These are phyloP conservation scores for Ichneumon xanthorius DNA, from an alignment of 2,888 invertebrate species.

Conservation along the genomic window DNA sequence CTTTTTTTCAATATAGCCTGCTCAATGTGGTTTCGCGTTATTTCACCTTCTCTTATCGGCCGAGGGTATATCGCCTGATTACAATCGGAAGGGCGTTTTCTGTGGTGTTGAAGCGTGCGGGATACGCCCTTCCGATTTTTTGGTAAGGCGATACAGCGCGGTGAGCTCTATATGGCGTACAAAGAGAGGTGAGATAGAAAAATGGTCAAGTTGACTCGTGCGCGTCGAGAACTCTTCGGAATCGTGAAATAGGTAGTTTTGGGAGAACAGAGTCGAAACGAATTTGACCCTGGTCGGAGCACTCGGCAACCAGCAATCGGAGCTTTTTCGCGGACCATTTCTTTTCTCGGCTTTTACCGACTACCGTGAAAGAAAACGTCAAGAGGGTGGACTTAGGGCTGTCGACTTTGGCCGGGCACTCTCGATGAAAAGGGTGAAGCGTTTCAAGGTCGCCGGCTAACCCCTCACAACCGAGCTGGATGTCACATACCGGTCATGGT, in stretches of 20 bases:
- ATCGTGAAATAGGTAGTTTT: conserved; percentile 62
- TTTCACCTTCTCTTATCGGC: conserved; percentile 28
- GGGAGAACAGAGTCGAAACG: conserved; percentile 46
- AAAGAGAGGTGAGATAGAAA: conserved; percentile 39
- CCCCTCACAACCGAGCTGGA: conserved; percentile 37
- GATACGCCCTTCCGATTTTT: not conserved
- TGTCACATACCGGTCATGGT: conserved; percentile 6
- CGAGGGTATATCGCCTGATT: not conserved
- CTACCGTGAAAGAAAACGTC: conserved; percentile 43
- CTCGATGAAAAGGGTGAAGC: conserved; percentile 49
- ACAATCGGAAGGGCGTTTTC: not conserved
- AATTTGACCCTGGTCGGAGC: conserved; percentile 51
- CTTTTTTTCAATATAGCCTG: conserved; percentile 24
- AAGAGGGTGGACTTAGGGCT: conserved; percentile 8
- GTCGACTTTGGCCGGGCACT: conserved; percentile 42
- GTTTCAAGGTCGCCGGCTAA: conserved; percentile 55
- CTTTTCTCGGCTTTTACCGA: conserved; percentile 61
- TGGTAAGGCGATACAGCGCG: not conserved
- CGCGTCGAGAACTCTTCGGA: conserved; percentile 52
- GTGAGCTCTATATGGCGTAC: not conserved
- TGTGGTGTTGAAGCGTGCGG: not conserved
- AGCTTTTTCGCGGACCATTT: conserved; percentile 65
- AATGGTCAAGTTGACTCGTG: conserved; percentile 37
- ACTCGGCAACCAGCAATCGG: conserved; percentile 56
- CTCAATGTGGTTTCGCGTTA: conserved; percentile 34